Conservation (phyloP, 2,113 vertebrate genomes). For the Malurus alboscapulatus region DNA sequence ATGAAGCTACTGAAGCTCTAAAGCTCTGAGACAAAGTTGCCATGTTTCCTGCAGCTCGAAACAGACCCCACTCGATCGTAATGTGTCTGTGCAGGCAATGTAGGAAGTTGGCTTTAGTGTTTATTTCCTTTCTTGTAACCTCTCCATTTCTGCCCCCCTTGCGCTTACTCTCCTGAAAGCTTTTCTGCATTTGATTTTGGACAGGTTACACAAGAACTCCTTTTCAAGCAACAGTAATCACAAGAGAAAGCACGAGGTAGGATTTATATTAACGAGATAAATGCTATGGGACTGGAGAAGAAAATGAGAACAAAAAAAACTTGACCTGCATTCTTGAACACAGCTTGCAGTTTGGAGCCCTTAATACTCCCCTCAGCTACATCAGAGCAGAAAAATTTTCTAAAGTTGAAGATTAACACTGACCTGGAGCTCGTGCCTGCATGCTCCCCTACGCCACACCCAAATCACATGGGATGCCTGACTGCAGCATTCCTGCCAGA, state of each 20-base stretch:
- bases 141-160: neutral
- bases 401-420: neutral
- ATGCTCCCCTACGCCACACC: neutral
- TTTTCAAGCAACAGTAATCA: neutral
- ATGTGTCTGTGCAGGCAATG: neutral
- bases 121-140: neutral
- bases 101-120: neutral
- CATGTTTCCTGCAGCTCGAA: neutral
- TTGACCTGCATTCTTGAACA: neutral
- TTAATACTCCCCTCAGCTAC: neutral
- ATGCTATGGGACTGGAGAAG: neutral
- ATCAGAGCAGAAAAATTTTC: neutral
- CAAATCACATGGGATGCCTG: neutral
- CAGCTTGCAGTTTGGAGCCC: neutral
- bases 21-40: neutral
- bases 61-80: neutral
- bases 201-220: neutral
- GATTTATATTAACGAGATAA: neutral
- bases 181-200: neutral
- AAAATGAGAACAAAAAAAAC: neutral
- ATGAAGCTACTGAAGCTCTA: neutral
- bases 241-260: neutral
- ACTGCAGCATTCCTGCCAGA: neutral
- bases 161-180: neutral
- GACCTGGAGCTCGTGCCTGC: neutral